Evolutionary conservation across 2,797 vertebrate genomes (phyloP).

Genomic region (Aselliscus stoliczkanus): DNA sequence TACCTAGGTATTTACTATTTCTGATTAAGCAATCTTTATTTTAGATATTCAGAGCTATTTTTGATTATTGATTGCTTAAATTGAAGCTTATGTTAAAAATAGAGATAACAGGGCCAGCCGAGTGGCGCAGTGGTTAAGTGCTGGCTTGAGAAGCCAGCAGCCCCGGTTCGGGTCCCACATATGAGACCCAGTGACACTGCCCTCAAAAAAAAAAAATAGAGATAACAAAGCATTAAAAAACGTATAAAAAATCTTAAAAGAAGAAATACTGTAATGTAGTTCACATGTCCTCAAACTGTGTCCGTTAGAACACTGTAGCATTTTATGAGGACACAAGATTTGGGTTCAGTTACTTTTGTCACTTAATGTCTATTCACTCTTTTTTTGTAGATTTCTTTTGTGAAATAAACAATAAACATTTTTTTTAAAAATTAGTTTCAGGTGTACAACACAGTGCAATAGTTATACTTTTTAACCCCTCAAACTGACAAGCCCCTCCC

Average conservation of each 20-base stretch:
- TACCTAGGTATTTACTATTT: neutral
- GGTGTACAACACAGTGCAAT: too few species aligned
- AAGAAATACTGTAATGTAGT: neutral
- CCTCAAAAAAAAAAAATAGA: too few species aligned
- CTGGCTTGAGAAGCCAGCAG: too few species aligned
- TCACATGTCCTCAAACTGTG: neutral
- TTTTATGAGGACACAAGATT: neutral
- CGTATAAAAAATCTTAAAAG: neutral
- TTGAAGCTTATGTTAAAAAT: neutral
- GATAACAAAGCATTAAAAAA: neutral
- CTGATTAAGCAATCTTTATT: neutral
- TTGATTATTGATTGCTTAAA: neutral
- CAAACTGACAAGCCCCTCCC: too few species aligned
- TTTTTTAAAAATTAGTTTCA: too few species aligned
- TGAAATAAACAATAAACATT: too few species aligned
- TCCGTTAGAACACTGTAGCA: neutral
- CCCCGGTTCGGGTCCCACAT: too few species aligned
- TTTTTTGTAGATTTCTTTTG: too few species aligned
- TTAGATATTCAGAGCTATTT: neutral
- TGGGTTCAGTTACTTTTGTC: neutral
- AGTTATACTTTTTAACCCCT: too few species aligned
- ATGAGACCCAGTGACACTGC: too few species aligned
- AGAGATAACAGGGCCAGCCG: neutral
- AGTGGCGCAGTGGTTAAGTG: too few species aligned
- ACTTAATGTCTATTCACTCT: neutral